Evolutionary conservation across 1,140 invertebrate species (phyloP).

Genomic region (Campodea augens): DNA sequence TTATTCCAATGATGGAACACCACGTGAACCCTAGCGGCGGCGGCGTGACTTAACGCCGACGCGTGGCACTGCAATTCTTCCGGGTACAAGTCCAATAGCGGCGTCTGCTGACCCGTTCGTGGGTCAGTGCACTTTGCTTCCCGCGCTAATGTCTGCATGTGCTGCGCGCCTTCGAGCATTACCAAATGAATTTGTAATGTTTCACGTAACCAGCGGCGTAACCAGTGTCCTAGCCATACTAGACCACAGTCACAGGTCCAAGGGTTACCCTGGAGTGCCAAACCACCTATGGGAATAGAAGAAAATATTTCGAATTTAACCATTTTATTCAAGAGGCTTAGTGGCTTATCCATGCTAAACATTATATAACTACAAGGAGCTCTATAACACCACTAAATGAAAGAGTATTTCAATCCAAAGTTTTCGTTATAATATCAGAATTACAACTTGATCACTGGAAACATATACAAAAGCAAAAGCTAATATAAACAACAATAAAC

Average conservation of each 20-base stretch:
- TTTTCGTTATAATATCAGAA: no score
- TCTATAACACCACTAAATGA: no score
- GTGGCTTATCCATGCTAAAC: no score
- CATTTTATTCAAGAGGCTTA: no score
- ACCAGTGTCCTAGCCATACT: constrained; percentile 73
- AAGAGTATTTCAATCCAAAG: no score
- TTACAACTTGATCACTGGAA: no score
- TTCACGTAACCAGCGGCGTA: constrained; percentile 61
- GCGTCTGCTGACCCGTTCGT: constrained; percentile 32
- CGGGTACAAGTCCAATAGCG: constrained; percentile 46
- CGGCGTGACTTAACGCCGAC: constrained; percentile 36
- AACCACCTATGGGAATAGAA: constrained; percentile 39
- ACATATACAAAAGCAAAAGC: no score
- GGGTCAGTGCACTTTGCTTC: constrained; percentile 43
- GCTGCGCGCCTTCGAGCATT: constrained; percentile 30
- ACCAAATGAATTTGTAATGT: constrained; percentile 48
- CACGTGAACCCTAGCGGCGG: background rate
- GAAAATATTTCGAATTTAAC: background rate
- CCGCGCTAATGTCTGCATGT: constrained; percentile 26
- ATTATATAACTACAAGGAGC: no score
- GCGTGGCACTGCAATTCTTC: constrained; percentile 55
- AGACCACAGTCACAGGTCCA: constrained; percentile 69
- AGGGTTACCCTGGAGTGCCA: constrained; percentile 62
- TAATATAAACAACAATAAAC: no score
- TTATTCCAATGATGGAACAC: no score